These are phyloP conservation scores for Hippocampus abdominalis DNA, from an alignment of 2,113 vertebrate genomes.

Conservation along the genomic window DNA sequence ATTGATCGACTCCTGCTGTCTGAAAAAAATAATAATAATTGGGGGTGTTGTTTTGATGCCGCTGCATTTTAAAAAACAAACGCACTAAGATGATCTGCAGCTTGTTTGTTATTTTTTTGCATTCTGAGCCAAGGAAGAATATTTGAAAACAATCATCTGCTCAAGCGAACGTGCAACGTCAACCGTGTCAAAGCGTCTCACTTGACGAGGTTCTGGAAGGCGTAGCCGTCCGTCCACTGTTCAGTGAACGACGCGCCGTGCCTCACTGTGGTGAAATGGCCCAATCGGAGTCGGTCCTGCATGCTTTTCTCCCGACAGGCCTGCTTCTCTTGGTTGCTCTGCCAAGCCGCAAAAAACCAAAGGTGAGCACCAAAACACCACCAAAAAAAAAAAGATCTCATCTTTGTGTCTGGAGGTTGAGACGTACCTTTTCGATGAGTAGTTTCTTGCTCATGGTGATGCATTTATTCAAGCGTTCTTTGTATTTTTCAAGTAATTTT, in stretches of 20 bases:
- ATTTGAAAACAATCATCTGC: too few relatives aligned
- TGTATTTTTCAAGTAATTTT: slow-evolving; percentile 99
- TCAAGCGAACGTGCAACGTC: neutral
- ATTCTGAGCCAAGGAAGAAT: neutral
- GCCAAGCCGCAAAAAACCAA: slow-evolving; percentile 27
- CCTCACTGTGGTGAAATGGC: slow-evolving; percentile 98
- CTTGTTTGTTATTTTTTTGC: neutral
- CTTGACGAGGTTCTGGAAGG: slow-evolving; percentile 99
- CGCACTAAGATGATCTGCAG: neutral
- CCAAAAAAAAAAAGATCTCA: neutral
- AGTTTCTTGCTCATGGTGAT: slow-evolving; percentile 99
- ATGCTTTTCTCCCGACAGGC: slow-evolving; percentile 98
- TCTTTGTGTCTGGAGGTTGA: neutral
- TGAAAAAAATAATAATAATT: slow-evolving; percentile 51
- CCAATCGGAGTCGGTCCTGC: slow-evolving; percentile 96
- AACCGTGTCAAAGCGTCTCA: slow-evolving; percentile 56
- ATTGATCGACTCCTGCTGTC: slow-evolving; percentile 97
- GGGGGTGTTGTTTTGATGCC: neutral
- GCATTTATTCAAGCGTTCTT: slow-evolving; percentile 99
- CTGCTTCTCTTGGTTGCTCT: slow-evolving; percentile 98
- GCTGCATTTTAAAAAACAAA: neutral
- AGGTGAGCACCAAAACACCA: neutral
- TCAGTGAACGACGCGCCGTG: slow-evolving; percentile 99
- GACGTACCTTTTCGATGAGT: slow-evolving; percentile 94
- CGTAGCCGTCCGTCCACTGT: slow-evolving; percentile 98